These are phyloP conservation scores for Notothenia coriiceps DNA, from an alignment of 2,113 vertebrate genomes.

Conservation along the genomic window DNA sequence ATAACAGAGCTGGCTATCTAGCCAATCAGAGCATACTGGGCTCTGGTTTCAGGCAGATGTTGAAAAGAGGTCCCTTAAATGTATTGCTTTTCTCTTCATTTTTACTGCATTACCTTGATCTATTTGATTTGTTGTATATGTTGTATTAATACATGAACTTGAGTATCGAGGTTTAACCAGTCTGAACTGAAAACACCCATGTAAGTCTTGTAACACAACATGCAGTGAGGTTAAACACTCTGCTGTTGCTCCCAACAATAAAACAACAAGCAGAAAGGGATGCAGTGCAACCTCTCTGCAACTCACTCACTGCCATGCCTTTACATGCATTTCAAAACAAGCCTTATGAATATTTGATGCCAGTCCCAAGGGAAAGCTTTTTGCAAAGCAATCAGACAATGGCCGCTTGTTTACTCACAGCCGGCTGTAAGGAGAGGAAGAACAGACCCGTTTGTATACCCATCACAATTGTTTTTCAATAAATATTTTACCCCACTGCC, in stretches of 20 bases:
- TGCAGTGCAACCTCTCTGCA: conserved; percentile 22
- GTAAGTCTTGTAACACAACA: conserved; percentile 24
- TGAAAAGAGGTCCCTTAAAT: too few species aligned
- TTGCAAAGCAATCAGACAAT: conserved; percentile 61
- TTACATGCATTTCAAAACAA: conserved; percentile 47
- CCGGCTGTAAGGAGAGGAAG: conserved; percentile 24
- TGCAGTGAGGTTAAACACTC: conserved; percentile 26
- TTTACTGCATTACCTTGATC: neutral
- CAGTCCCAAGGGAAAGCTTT: conserved; percentile 31
- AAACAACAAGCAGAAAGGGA: neutral
- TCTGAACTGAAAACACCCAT: neutral
- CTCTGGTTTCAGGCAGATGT: too few species aligned
- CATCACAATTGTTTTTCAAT: conserved; percentile 17
- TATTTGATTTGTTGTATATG: neutral
- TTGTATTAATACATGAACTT: neutral
- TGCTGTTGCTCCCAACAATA: conserved; percentile 18
- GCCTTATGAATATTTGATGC: conserved; percentile 67
- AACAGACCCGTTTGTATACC: neutral
- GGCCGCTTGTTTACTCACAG: conserved; percentile 64
- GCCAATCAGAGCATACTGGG: too few species aligned
- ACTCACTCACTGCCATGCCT: conserved; percentile 26
- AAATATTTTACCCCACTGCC: conserved; percentile 6
- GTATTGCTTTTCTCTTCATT: too few species aligned
- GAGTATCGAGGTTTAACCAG: neutral
- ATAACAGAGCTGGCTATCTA: too few species aligned